Base-by-base conservation (phyloP, 1,140 invertebrate species). In the Drosophila fuyamai region DNA sequence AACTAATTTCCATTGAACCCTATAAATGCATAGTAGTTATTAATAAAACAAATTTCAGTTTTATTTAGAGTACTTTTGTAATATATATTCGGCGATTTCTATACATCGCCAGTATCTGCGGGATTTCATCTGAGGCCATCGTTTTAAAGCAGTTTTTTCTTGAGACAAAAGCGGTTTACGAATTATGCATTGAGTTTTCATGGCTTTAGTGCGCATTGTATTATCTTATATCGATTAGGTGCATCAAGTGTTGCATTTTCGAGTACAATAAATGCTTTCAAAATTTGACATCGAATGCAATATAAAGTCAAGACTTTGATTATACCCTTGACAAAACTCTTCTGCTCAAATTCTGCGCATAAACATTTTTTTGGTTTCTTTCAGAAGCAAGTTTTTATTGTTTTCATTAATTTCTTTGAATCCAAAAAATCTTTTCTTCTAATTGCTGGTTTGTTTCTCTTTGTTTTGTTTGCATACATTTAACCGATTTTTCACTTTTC, bases 101-200 rank as follows among this genome's bases (percentile, higher is more conserved):
- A 65, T 61, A 79, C 41, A 76, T 71, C 79, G 79, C 55, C 67
- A 27, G 36, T 40, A 35, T 56, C 23, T 32, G 36, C 14, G 47
- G 36, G 48, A 62, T 55, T 27, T 44, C 55, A 60, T 76, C 68
- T 54, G 63, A 81, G 79, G 82, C 61, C 82, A 72, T 82, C 57
- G 43, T 46, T 53, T 62, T 82, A 88, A 86, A 86, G 82, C 82
- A 79, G 83, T 72, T 86, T 32, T 32, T 79, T 78, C 71, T 85
- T 86, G 84, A 83, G 66, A 79, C 40, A 76, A 79, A 86, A 78
- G 83, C 73, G 27, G 18, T 56, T 70, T 79, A 36, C 18, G 50
- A 71, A 68, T 63, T 61, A 58, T 75, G 62, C 41, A 68, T 65
- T 71, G 36, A 48, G 41, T 59, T 65, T 59, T 43, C 13, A 32